These are phyloP conservation scores for Hepsetus odoe DNA, from an alignment of 2,113 vertebrate species.

Conservation along the genomic window DNA sequence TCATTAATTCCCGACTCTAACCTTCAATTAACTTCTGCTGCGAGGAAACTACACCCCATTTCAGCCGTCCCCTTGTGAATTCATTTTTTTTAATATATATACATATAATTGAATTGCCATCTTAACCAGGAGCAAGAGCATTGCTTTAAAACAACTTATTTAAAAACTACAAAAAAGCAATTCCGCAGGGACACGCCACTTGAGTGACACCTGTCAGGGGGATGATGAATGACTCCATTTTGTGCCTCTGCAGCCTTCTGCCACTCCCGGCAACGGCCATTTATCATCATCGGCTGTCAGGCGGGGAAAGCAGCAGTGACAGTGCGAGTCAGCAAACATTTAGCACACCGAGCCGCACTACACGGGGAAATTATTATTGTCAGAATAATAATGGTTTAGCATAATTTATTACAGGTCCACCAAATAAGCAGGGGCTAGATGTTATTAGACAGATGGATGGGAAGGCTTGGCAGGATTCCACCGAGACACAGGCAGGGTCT, in stretches of 20 bases:
- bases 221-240: constrained; percentile 99
- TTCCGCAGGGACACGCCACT: constrained; percentile 91
- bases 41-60: constrained; percentile 52
- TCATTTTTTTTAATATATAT: constrained; percentile 15
- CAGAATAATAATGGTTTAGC: constrained; percentile 99
- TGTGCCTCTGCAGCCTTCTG: constrained; percentile 99
- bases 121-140: constrained; percentile 84
- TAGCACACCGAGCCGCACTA: constrained; percentile 98
- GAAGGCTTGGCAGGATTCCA: constrained; percentile 99
- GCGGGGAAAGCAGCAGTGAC: constrained; percentile 97
- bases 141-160: constrained; percentile 97
- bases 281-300: constrained; percentile 99
- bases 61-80: constrained; percentile 9
- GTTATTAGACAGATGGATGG: constrained; percentile 99
- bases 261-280: constrained; percentile 96
- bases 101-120: constrained; percentile 89
- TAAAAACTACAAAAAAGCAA: constrained; percentile 95
- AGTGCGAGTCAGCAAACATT: constrained; percentile 99
- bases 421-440: constrained; percentile 99
- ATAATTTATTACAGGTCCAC: constrained; percentile 99
- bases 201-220: constrained; percentile 99
- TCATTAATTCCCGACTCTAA: constrained; percentile 78
- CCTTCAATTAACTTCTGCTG: constrained; percentile 86
- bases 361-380: constrained; percentile 99
- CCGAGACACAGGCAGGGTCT: constrained; percentile 90